phyloP scores from a whole-genome alignment of 2,888 invertebrate species.

The Drosophila robusta region DNA sequence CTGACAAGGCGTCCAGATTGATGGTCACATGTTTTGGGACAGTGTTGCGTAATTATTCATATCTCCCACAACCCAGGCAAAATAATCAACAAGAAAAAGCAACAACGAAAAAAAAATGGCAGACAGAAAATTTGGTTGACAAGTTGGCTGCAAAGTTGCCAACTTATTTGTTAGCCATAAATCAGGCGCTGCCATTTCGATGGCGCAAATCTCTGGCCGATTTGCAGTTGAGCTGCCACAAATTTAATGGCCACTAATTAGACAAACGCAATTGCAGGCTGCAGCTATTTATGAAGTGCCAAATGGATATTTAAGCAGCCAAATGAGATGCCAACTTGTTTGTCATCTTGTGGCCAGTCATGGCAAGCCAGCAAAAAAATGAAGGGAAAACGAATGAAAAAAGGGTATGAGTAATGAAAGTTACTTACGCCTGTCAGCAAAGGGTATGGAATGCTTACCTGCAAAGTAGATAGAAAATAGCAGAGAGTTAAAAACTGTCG shows the following conservation, averaged over 20 bases:
- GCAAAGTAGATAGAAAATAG: constrained; percentile 20
- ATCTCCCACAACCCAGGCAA: constrained; percentile 28
- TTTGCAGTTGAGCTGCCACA: constrained; percentile 65
- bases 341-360: constrained; percentile 31
- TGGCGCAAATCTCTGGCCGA: constrained; percentile 33
- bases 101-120: not conserved
- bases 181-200: constrained; percentile 52
- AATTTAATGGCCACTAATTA: constrained; percentile 69
- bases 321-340: constrained; percentile 46
- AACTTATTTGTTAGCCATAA: constrained; percentile 76
- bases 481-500: constrained; percentile 8
- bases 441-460: constrained; percentile 47
- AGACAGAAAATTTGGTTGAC: constrained; percentile 43
- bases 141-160: constrained; percentile 61
- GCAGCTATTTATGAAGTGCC: constrained; percentile 67
- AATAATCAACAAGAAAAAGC: not conserved
- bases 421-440: constrained; percentile 53
- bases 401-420: not conserved
- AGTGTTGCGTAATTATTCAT: constrained; percentile 66
- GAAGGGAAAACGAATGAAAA: not conserved
- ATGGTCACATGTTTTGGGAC: constrained; percentile 74
- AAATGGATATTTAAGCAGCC: constrained; percentile 65
- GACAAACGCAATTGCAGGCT: constrained; percentile 58
- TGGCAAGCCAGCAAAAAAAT: constrained; percentile 5
- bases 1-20: constrained; percentile 68